Evolutionary conservation across 1,140 invertebrate genomes (phyloP).

Genomic region (Physella acuta): DNA sequence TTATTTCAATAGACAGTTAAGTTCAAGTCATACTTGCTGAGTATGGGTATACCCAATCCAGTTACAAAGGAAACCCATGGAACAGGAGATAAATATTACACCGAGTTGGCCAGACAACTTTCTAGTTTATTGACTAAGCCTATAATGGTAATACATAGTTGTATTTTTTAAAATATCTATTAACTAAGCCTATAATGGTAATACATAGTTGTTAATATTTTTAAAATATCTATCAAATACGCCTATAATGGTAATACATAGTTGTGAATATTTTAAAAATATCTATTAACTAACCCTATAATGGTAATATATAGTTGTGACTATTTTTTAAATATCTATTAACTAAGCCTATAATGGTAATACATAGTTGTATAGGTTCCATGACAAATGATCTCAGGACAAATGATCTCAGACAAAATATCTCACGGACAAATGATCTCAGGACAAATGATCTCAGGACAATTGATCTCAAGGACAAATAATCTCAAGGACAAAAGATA

Average conservation of each 20-base stretch:
- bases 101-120: constrained; percentile 84
- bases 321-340: no score
- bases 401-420: no score
- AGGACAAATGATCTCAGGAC: no score
- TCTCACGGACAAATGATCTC: no score
- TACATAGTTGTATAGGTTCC: no score
- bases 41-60: constrained; percentile 94
- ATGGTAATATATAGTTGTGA: no score
- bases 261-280: no score
- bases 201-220: no score
- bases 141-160: constrained; percentile 80
- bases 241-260: constrained; percentile 81
- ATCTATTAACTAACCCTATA: constrained; percentile 79
- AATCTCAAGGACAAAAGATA: no score
- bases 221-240: constrained; percentile 78
- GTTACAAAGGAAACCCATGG: constrained; percentile 87
- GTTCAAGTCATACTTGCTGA: constrained; percentile 94
- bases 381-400: no score
- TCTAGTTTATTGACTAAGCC: constrained; percentile 78
- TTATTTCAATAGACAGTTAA: constrained; percentile 70
- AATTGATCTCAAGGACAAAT: no score
- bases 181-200: constrained; percentile 81
- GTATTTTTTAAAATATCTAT: no score
- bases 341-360: constrained; percentile 78
- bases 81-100: constrained; percentile 83